These are phyloP conservation scores for Vombatus ursinus DNA, from an alignment of 2,113 vertebrate genomes.

Conservation along the genomic window DNA sequence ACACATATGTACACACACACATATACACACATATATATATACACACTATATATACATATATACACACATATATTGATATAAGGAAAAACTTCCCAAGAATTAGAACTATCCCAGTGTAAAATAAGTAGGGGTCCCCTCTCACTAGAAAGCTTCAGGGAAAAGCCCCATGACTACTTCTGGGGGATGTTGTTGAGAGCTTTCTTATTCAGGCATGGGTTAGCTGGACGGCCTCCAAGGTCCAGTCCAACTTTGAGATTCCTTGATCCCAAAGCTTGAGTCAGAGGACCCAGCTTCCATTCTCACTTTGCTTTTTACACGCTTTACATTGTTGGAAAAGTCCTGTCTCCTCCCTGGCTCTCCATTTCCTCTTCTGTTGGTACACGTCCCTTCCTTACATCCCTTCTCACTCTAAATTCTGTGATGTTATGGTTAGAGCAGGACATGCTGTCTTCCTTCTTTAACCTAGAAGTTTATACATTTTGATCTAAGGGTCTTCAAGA, in stretches of 20 bases:
- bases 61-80: not conserved
- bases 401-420: not conserved
- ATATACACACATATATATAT: no score
- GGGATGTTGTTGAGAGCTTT: not conserved
- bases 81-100: not conserved
- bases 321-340: not conserved
- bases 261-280: not conserved
- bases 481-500: not conserved
- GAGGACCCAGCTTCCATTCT: not conserved
- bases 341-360: not conserved
- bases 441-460: not conserved
- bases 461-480: not conserved
- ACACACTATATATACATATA: no score
- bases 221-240: not conserved
- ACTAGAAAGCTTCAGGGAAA: not conserved
- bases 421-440: not conserved
- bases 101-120: not conserved
- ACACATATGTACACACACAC: no score
- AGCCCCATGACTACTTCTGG: not conserved
- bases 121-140: not conserved
- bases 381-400: not conserved
- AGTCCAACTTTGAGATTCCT: not conserved
- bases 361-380: not conserved
- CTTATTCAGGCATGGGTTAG: not conserved
- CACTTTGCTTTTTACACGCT: not conserved